Evolutionary conservation across 2,797 vertebrate genomes (phyloP).

Genomic region (Tolypeutes matacus): DNA sequence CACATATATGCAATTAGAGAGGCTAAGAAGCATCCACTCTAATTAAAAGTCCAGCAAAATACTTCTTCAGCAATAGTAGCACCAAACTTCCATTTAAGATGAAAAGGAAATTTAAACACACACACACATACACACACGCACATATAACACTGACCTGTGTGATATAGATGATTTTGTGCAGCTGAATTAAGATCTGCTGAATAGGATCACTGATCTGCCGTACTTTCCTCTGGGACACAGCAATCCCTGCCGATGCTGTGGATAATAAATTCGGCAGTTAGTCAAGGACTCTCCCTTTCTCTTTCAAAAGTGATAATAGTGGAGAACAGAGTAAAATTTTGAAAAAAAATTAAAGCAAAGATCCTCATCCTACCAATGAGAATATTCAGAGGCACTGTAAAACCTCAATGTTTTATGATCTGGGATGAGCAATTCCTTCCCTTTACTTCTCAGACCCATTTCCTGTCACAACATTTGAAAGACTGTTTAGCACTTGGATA

Average conservation of each 20-base stretch:
- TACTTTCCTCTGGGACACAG: constrained; percentile 94
- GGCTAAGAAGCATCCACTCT: background rate
- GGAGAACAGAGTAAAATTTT: constrained; percentile 15
- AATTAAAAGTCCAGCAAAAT: background rate
- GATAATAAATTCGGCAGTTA: constrained; percentile 78
- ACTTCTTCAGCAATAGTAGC: constrained; percentile 54
- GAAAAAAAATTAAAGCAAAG: background rate
- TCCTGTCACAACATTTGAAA: background rate
- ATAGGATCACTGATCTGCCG: constrained; percentile 94
- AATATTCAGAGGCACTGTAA: background rate
- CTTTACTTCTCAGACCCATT: background rate
- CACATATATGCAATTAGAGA: background rate
- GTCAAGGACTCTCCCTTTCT: constrained; percentile 65
- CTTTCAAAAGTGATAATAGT: background rate
- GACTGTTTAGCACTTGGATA: background rate
- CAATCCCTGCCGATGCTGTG: constrained; percentile 91
- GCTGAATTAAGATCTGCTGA: constrained; percentile 93
- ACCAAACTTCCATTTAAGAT: constrained; percentile 49
- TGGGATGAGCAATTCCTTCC: background rate
- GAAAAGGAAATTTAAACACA: constrained; percentile 35
- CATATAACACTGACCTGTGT: constrained; percentile 89
- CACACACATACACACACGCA: too few relatives aligned
- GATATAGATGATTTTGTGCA: constrained; percentile 96
- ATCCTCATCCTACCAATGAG: background rate
- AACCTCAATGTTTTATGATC: constrained; percentile 9